Evolutionary conservation across 2,888 invertebrate genomes (phyloP), one percentile per base, ranked within the genome.

Genomic region (Euplexia lucipara): DNA sequence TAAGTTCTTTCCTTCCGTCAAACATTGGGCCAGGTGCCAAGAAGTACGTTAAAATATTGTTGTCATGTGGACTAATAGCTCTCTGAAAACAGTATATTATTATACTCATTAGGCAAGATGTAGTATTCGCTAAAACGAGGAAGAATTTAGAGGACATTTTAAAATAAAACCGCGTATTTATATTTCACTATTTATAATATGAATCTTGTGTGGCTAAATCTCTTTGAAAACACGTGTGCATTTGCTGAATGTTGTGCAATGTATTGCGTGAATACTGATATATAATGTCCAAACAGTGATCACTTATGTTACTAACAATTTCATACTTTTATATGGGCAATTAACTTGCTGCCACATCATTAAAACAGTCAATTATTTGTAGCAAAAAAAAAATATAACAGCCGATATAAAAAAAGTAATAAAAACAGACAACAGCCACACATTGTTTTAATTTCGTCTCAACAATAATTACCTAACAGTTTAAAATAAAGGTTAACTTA

Each of bases 11-110:
- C 84, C 87, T 88, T 89, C 89, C 88, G 88, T 87, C 89, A 89
- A 87, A 86, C 77, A 78, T 64, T 89, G 90, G 94, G 93, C 86
- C 53, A 54, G n/a, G 39, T 90, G 94, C 94, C 94, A 94, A 88
- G 71, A 57, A 70, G 78, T 80, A 79, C 39, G 69, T 74, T 84
- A 86, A 88, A 87, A 88, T 88, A 90, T 87, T 82, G 83, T 84
- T 83, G 86, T 88, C 88, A 85, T 81, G 84, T 83, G 84, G 82
- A 85, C 79, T 75, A 81, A 83, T 82, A 83, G 79, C 78, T 57
- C 59, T 75, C 74, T 74, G 79, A 79, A 84, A 82, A 84, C 80
- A 72, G 77, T 73, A 80, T 70, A 78, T 81, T 86, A 86, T 87
- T 86, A 83, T 76, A 70, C 70, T 68, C 78, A 76, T 79, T 82